Percentiles rank a stretch among this genome's conserved stretches.
Evolutionary conservation across 2,888 invertebrate species (phyloP).

Genomic region (Galerucella nymphaeae): DNA sequence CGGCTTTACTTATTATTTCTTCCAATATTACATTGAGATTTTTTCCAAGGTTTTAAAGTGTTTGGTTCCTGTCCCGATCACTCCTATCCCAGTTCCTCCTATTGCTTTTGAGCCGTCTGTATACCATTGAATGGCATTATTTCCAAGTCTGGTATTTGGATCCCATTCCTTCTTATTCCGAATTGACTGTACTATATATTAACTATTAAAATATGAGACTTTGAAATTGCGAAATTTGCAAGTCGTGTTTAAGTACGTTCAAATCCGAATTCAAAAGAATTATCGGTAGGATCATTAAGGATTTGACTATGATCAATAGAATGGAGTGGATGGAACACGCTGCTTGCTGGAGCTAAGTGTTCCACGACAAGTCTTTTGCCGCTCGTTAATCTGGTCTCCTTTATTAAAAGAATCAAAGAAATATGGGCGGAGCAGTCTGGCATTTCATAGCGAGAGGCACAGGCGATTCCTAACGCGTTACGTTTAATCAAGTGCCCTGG

Average conservation of each 20-base stretch:
- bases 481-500: slow-evolving; percentile 61
- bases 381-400: slow-evolving; percentile 65
- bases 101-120: too few relatives aligned
- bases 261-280: slow-evolving; percentile 35
- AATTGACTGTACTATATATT: too few relatives aligned
- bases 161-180: too few relatives aligned
- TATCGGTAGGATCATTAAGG: slow-evolving; percentile 61
- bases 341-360: slow-evolving; percentile 44
- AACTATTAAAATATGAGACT: too few relatives aligned
- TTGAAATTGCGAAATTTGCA: slow-evolving; percentile 3
- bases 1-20: too few relatives aligned
- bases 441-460: slow-evolving; percentile 49
- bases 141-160: too few relatives aligned
- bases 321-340: slow-evolving; percentile 37
- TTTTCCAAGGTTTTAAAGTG: too few relatives aligned
- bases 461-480: slow-evolving; percentile 57
- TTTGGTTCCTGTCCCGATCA: too few relatives aligned
- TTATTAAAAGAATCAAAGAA: slow-evolving; percentile 68
- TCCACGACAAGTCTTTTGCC: slow-evolving; percentile 54
- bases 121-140: too few relatives aligned
- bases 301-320: slow-evolving; percentile 63
- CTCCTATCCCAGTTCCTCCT: too few relatives aligned
- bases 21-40: too few relatives aligned
- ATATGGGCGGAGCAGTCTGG: slow-evolving; percentile 65
- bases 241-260: slow-evolving; percentile 35